Evolutionary conservation across 2,888 invertebrate genomes (phyloP).

Genomic region (Galerucella pusilla): DNA sequence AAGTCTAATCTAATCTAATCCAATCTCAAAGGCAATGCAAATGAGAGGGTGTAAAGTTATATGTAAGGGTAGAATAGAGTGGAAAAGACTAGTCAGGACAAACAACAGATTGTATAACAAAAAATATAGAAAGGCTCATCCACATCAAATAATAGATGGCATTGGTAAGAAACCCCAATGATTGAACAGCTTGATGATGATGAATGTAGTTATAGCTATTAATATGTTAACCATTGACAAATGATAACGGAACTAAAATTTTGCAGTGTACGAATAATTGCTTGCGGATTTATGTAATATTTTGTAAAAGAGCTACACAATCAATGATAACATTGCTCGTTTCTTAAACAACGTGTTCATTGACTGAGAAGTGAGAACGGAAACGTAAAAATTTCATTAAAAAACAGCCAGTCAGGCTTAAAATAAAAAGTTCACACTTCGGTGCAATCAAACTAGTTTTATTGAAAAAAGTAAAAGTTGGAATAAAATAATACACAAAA

Average conservation of each 20-base stretch:
- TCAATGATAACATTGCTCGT: background rate
- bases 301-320: background rate
- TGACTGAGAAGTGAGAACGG: slow-evolving; percentile 9
- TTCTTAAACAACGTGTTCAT: slow-evolving; percentile 12
- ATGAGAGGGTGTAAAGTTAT: too few relatives aligned
- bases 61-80: too few relatives aligned
- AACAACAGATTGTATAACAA: too few relatives aligned
- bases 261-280: background rate
- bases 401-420: slow-evolving; percentile 17
- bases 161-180: too few relatives aligned
- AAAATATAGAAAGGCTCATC: too few relatives aligned
- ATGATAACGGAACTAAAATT: background rate
- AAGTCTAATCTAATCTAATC: too few relatives aligned
- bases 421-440: slow-evolving; percentile 13
- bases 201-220: too few relatives aligned
- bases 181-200: too few relatives aligned
- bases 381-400: slow-evolving; percentile 8
- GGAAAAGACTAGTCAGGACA: too few relatives aligned
- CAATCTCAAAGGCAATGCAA: too few relatives aligned
- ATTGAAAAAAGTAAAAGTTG: background rate
- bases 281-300: background rate
- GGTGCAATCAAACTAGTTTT: slow-evolving; percentile 5
- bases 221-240: too few relatives aligned
- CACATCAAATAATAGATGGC: too few relatives aligned
- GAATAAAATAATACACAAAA: background rate